Percentiles rank a stretch among this genome's conserved stretches.
phyloP scores from a whole-genome alignment of 2,797 vertebrate genomes.

The Muscicapa striata region DNA sequence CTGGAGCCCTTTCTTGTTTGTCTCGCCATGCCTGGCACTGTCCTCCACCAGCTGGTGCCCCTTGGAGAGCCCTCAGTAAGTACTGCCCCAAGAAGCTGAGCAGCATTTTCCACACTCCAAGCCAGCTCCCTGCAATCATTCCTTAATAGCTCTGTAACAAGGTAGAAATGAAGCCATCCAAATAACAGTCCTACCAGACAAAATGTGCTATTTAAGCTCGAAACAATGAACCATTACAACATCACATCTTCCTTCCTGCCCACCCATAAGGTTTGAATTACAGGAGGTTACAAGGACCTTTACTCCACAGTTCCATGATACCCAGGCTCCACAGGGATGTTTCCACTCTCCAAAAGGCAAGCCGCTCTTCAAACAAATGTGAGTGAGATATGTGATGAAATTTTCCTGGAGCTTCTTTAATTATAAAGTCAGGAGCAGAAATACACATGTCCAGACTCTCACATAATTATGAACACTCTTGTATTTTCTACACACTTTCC shows the following conservation, averaged over 20 bases:
- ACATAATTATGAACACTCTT: rapidly evolving
- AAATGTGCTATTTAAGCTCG: neutral
- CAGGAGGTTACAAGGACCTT: neutral
- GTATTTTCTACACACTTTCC: neutral
- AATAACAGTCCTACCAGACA: neutral
- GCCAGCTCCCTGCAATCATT: neutral
- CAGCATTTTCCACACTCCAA: neutral
- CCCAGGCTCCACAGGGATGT: neutral
- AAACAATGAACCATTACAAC: neutral
- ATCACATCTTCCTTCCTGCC: neutral
- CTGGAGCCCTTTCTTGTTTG: neutral
- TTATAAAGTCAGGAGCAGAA: neutral
- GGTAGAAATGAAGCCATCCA: neutral
- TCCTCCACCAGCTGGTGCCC: neutral
- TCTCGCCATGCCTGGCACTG: neutral
- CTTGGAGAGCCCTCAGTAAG: neutral
- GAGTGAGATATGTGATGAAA: neutral
- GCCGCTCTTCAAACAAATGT: neutral
- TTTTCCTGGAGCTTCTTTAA: neutral
- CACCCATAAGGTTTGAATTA: neutral
- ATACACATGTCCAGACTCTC: neutral
- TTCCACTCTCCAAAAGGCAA: neutral
- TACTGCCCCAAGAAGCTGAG: neutral
- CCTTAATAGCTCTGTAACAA: neutral
- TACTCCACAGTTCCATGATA: neutral